phyloP scores from a whole-genome alignment of 2,113 vertebrate species.

The Scolopax mira region DNA sequence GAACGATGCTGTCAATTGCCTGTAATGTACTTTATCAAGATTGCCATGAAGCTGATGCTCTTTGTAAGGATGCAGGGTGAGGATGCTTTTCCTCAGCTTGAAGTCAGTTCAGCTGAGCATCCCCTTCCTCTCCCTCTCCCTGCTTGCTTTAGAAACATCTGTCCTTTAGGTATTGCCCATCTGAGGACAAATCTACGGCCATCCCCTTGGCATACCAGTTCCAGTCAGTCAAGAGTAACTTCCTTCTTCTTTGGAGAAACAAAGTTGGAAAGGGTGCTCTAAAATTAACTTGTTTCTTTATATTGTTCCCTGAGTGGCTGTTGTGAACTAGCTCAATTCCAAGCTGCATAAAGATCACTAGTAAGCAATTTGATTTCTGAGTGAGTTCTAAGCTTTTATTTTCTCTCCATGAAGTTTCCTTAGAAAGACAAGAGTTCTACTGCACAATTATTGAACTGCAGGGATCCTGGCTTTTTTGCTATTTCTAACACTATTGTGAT shows the following conservation, averaged over 20 bases:
- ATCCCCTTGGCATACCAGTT: not conserved
- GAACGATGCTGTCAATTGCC: not conserved
- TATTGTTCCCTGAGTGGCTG: not conserved
- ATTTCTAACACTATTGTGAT: not conserved
- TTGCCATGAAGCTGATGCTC: not conserved
- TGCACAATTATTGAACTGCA: not conserved
- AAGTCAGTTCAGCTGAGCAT: not conserved
- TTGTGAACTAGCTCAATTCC: not conserved
- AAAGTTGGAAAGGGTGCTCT: not conserved
- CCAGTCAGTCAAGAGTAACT: not conserved
- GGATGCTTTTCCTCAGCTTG: not conserved
- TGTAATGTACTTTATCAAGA: not conserved
- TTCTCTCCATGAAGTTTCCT: not conserved
- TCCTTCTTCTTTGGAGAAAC: not conserved
- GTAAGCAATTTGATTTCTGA: not conserved
- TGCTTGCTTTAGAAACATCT: not conserved
- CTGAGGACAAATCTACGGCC: not conserved
- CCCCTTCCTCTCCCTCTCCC: not conserved
- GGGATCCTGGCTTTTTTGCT: not conserved
- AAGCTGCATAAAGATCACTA: not conserved
- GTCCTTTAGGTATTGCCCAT: not conserved
- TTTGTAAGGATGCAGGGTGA: not conserved
- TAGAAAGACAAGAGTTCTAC: not conserved
- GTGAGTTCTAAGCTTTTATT: not conserved
- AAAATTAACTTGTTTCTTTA: not conserved